Base-by-base conservation (phyloP, 92 coral and sea anemone genomes). In the Muricea muricata region DNA sequence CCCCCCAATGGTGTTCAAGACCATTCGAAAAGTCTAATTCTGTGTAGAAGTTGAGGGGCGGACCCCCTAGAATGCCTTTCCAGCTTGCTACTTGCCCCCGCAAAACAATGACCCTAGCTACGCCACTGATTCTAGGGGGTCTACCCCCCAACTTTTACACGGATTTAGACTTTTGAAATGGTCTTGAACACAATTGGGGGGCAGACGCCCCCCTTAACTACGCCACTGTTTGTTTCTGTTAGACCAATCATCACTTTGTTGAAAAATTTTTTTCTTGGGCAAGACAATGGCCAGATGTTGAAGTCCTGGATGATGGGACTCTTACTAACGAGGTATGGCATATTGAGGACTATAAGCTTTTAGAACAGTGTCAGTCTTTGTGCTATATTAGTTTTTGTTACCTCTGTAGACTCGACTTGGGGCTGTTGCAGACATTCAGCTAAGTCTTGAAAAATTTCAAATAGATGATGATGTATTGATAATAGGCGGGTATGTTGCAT, bases 401-500 rank as follows among this genome's bases (percentile, higher is more conserved):
- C 28, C 18, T 33, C 2, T 21, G 42, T 50, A 90, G 93, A 54
- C 68, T 42, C 79, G 93, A 40, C 13, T 90, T 14, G 93, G 93
- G 18, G 91, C 93, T 15, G 85, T 90, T 15, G 87, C 75, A 65
- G 90, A 73, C 81, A 86, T 90, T 28, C 79, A 87, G 47, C 45
- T 90, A 39, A 86, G 93, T 72, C 54, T 90, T 66, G 81, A 87
- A 11, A 39, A 75, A 32, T 71, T 90, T 50, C 65, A 28, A 31
- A 79, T 86, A 61, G 80, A 41, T 26, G 80, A 65, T 68, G 93
- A 87, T 72, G 79, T 90, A 28, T 20, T 90, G 13, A 45, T 90
- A 54, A 86, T 90, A 73, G 93, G 90, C 33, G 93, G 93, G 93
- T 90, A 78, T 14, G 90, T 86, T n/a, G n/a, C n/a, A 61, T 11